phyloP scores from a whole-genome alignment of 1,140 invertebrate species.

The Bombus ignitus region DNA sequence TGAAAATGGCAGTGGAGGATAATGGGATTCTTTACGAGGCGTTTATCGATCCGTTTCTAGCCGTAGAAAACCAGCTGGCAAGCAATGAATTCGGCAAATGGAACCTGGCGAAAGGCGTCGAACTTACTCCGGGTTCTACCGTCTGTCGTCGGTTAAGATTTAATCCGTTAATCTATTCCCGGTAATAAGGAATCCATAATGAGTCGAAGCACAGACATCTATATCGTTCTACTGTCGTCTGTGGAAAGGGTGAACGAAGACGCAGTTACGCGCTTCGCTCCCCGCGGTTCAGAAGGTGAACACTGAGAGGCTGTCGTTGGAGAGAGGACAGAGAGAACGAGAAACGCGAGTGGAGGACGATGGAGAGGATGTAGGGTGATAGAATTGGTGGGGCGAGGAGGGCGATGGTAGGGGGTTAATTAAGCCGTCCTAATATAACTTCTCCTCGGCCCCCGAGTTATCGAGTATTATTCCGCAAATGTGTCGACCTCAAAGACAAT shows the following conservation, averaged over 20 bases:
- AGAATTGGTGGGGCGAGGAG: slow-evolving; percentile 62
- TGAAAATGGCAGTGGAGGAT: slow-evolving; percentile 52
- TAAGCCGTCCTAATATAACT: slow-evolving; percentile 78
- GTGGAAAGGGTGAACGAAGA: slow-evolving; percentile 49
- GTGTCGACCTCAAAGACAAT: slow-evolving; percentile 78
- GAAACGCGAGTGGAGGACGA: not conserved
- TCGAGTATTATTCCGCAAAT: slow-evolving; percentile 77
- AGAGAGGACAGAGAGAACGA: slow-evolving; percentile 20
- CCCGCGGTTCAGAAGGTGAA: slow-evolving; percentile 11
- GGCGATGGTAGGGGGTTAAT: slow-evolving; percentile 73
- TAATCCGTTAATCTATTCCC: slow-evolving; percentile 72
- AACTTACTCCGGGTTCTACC: slow-evolving; percentile 14
- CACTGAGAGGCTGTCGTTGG: not conserved
- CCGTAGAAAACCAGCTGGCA: slow-evolving; percentile 63
- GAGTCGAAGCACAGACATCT: slow-evolving; percentile 66
- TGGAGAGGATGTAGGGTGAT: slow-evolving; percentile 57
- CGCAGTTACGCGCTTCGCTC: slow-evolving; percentile 28
- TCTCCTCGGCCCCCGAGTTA: slow-evolving; percentile 71
- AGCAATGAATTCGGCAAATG: slow-evolving; percentile 11
- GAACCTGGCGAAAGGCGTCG: slow-evolving; percentile 27
- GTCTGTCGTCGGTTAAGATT: slow-evolving; percentile 66
- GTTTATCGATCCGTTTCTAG: slow-evolving; percentile 67
- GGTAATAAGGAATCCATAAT: slow-evolving; percentile 73
- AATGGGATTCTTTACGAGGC: slow-evolving; percentile 56
- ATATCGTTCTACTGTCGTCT: slow-evolving; percentile 27